phyloP scores from a whole-genome alignment of 1,140 invertebrate genomes.

The Mercenaria mercenaria region DNA sequence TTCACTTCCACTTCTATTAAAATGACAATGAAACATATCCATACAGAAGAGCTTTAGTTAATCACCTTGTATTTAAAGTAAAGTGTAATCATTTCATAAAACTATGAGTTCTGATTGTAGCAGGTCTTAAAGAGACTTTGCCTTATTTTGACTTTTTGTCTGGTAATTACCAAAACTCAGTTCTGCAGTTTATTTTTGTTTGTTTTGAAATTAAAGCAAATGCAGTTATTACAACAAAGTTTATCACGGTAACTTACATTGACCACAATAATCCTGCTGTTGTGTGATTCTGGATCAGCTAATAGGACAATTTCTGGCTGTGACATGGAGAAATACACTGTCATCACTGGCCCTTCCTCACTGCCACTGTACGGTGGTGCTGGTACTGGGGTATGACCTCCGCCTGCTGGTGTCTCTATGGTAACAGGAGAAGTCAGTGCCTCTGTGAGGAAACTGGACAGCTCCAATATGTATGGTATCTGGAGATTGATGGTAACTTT shows the following conservation, averaged over 20 bases:
- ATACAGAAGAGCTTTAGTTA: no score
- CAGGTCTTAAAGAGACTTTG: no score
- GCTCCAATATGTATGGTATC: slow-evolving; percentile 90
- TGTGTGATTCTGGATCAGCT: slow-evolving; percentile 89
- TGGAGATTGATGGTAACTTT: slow-evolving; percentile 91
- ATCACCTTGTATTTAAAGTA: no score
- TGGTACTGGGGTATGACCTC: not conserved
- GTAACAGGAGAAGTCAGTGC: slow-evolving; percentile 45
- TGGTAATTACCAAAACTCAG: no score
- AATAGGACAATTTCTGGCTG: slow-evolving; percentile 93
- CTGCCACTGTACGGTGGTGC: not conserved
- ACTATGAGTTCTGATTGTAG: no score
- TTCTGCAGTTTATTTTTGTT: no score
- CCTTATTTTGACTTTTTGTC: no score
- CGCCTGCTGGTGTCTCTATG: not conserved
- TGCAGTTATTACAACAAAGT: no score
- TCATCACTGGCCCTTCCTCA: slow-evolving; percentile 66
- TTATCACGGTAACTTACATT: slow-evolving; percentile 78
- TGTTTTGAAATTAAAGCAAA: no score
- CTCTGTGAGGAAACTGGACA: slow-evolving; percentile 88
- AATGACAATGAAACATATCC: no score
- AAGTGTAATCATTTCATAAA: no score
- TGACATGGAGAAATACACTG: slow-evolving; percentile 86
- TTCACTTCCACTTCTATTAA: no score
- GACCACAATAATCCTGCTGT: slow-evolving; percentile 91